phyloP scores from a whole-genome alignment of 2,888 invertebrate genomes.

The Orgyia antiqua region DNA sequence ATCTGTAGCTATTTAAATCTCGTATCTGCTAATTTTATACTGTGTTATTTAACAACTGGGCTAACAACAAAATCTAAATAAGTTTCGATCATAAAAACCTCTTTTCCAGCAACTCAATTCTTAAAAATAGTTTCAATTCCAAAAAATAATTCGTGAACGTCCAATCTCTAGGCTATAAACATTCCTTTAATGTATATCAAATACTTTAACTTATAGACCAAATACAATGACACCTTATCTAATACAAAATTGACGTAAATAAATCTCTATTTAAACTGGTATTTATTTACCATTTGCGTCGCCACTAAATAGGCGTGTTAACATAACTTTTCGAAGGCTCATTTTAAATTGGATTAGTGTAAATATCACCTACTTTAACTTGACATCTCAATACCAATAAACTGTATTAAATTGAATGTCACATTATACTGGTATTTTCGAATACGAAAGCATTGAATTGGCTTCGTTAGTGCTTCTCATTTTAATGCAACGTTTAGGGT shows the following conservation, averaged over 20 bases:
- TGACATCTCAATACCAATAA: conserved; percentile 1
- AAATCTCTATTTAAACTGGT: conserved; percentile 1
- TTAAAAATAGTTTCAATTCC: too few species aligned
- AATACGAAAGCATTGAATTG: conserved; percentile 13
- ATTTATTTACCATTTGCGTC: conserved; percentile 5
- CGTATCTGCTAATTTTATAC: too few species aligned
- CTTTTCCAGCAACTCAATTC: too few species aligned
- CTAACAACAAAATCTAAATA: too few species aligned
- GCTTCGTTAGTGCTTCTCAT: conserved; percentile 24
- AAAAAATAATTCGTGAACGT: too few species aligned
- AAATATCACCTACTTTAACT: conserved; percentile 1
- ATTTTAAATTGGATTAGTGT: conserved; percentile 9
- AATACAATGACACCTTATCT: background rate
- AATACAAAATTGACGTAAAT: background rate
- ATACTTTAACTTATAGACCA: background rate
- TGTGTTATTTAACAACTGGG: too few species aligned
- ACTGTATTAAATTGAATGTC: background rate
- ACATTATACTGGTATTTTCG: background rate
- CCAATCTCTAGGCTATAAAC: too few species aligned
- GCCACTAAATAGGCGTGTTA: conserved; percentile 8
- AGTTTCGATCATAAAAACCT: too few species aligned
- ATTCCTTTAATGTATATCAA: too few species aligned
- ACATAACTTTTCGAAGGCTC: conserved; percentile 7
- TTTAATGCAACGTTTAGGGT: conserved; percentile 13
- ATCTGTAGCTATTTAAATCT: too few species aligned